Percentiles rank a stretch among this genome's conserved stretches.
phyloP scores from a whole-genome alignment of 2,888 invertebrate genomes.

The Suillia variegata region DNA sequence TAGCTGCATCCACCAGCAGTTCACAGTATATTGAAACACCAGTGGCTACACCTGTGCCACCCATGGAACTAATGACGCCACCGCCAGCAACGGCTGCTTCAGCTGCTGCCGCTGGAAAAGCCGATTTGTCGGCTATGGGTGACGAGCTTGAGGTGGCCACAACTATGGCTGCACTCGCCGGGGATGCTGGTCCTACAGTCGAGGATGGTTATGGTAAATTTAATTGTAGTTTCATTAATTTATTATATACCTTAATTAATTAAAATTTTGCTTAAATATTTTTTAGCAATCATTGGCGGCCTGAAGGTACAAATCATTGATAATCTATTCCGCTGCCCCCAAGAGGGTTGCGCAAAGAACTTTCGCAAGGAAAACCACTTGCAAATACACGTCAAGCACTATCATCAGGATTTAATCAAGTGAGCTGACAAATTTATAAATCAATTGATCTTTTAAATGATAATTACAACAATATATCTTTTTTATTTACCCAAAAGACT shows the following conservation, averaged over 20 bases:
- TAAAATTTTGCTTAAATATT: no score
- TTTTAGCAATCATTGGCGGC: conserved; percentile 65
- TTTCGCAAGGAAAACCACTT: conserved; percentile 90
- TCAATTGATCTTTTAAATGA: background rate
- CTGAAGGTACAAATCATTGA: conserved; percentile 73
- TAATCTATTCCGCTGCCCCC: conserved; percentile 74
- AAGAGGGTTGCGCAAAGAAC: conserved; percentile 83
- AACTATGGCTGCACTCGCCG: no score
- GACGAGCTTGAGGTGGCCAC: background rate
- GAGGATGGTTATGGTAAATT: conserved; percentile 53
- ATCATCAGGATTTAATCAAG: conserved; percentile 81
- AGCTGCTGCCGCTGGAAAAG: no score
- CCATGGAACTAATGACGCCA: conserved; percentile 54
- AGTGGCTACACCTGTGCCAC: conserved; percentile 49
- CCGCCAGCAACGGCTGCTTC: conserved; percentile 25
- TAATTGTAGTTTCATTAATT: background rate
- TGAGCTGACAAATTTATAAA: conserved; percentile 39
- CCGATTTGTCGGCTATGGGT: conserved; percentile 5
- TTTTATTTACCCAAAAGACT: no score
- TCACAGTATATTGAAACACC: conserved; percentile 51
- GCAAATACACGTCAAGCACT: conserved; percentile 94
- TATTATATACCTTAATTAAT: no score
- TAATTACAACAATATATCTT: no score
- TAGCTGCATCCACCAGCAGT: conserved; percentile 20
- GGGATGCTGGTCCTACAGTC: background rate